Percentiles rank a stretch among this genome's conserved stretches.
Conservation (phyloP, 2,888 invertebrate species). For the Sphaeridia pumilis region DNA sequence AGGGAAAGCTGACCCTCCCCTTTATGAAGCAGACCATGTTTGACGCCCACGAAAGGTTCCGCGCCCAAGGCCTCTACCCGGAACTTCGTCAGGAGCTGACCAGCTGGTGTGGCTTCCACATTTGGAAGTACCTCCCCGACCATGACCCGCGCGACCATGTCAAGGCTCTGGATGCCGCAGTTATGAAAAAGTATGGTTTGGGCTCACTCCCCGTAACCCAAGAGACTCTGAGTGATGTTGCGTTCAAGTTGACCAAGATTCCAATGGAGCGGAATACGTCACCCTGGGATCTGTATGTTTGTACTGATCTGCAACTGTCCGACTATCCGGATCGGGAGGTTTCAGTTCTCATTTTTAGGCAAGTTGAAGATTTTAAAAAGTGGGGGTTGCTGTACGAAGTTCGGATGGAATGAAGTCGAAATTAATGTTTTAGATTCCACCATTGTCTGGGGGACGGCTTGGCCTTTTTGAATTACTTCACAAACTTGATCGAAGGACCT, state of each 20-base stretch:
- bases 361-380: too few relatives aligned
- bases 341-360: background rate
- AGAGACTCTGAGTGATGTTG: background rate
- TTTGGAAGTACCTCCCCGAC: background rate
- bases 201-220: background rate
- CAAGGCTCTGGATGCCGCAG: background rate
- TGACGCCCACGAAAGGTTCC: background rate
- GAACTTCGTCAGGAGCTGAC: background rate
- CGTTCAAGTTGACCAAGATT: background rate
- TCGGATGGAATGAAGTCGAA: too few relatives aligned
- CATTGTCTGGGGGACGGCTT: background rate
- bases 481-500: background rate
- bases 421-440: too few relatives aligned
- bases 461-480: background rate
- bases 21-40: background rate
- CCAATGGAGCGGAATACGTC: background rate
- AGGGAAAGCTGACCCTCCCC: background rate
- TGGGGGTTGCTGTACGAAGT: too few relatives aligned
- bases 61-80: background rate
- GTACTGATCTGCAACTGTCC: background rate
- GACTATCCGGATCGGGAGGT: too few relatives aligned
- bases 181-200: background rate
- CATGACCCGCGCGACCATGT: background rate
- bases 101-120: background rate
- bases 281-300: background rate